These are phyloP conservation scores for Pavo muticus DNA, from an alignment of 2,113 vertebrate genomes.

Conservation along the genomic window DNA sequence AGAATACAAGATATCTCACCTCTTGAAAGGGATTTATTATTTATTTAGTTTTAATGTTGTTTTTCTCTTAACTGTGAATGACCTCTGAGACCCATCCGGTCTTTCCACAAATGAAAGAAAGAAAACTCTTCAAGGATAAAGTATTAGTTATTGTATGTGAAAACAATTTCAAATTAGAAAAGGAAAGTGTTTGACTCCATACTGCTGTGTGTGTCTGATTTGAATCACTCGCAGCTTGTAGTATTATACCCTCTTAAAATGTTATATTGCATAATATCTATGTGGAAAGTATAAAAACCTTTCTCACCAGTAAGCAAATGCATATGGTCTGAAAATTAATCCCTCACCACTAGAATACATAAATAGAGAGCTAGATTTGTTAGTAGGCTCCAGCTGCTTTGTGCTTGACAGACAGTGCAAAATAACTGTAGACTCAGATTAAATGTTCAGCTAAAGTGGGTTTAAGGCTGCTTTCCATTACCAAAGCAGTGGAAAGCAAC, in stretches of 20 bases:
- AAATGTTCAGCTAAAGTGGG: conserved; percentile 21
- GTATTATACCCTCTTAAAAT: conserved; percentile 69
- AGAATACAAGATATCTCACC: conserved; percentile 71
- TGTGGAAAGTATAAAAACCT: conserved; percentile 63
- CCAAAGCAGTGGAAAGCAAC: conserved; percentile 30
- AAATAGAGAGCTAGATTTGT: conserved; percentile 60
- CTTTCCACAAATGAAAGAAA: conserved; percentile 67
- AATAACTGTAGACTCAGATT: conserved; percentile 19
- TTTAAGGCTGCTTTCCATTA: conserved; percentile 37
- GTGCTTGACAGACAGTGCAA: conserved; percentile 16
- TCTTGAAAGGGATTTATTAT: conserved; percentile 35
- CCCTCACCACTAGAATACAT: conserved; percentile 50
- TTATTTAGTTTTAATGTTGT: conserved; percentile 3
- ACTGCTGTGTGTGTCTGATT: conserved; percentile 61
- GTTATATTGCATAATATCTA: conserved; percentile 63
- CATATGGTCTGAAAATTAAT: conserved; percentile 64
- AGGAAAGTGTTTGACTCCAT: conserved; percentile 65
- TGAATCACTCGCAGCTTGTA: conserved; percentile 64
- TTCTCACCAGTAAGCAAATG: conserved; percentile 68
- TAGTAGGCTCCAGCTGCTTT: conserved; percentile 58
- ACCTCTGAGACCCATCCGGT: conserved; percentile 73
- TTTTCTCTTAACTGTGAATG: conserved; percentile 76
- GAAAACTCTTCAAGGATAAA: conserved; percentile 73
- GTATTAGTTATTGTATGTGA: conserved; percentile 73
- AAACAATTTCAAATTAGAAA: conserved; percentile 77